Conservation (phyloP, 2,888 invertebrate species). For the Bruchidius siliquastri region DNA sequence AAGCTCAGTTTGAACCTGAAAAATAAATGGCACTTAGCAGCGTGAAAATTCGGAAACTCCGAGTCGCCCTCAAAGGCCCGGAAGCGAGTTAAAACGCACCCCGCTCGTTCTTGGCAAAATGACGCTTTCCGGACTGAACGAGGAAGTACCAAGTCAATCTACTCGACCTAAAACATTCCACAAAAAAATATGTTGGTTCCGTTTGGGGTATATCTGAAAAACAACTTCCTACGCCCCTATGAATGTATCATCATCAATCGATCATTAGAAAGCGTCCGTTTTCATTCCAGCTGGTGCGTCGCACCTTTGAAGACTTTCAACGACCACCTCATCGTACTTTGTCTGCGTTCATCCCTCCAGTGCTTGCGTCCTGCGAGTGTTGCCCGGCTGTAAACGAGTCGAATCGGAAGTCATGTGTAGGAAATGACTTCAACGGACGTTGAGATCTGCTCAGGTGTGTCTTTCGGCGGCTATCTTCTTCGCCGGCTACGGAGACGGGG, state of each 20-base stretch:
- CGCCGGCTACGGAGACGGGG: neutral
- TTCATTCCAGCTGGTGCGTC: neutral
- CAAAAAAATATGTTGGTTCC: no score
- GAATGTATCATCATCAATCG: neutral
- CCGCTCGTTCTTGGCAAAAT: no score
- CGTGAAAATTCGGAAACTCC: no score
- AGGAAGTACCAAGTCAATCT: no score
- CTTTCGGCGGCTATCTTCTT: constrained; percentile 15
- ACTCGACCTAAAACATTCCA: no score
- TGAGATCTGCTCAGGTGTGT: constrained; percentile 44
- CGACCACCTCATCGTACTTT: neutral
- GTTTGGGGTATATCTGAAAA: neutral
- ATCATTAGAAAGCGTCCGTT: neutral
- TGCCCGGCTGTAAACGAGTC: constrained; percentile 28
- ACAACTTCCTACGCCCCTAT: neutral
- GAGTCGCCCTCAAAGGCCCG: no score
- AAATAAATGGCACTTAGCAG: no score
- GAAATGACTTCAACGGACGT: constrained; percentile 46
- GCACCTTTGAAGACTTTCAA: neutral
- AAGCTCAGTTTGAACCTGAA: no score
- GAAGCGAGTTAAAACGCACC: no score
- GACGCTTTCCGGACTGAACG: no score
- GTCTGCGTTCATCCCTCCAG: neutral
- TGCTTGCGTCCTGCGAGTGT: no score
- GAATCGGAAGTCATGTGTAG: constrained; percentile 47